Evolutionary conservation across 2,888 invertebrate genomes (phyloP), one percentile per base, ranked within the genome.

Genomic region (Adelphocoris suturalis): DNA sequence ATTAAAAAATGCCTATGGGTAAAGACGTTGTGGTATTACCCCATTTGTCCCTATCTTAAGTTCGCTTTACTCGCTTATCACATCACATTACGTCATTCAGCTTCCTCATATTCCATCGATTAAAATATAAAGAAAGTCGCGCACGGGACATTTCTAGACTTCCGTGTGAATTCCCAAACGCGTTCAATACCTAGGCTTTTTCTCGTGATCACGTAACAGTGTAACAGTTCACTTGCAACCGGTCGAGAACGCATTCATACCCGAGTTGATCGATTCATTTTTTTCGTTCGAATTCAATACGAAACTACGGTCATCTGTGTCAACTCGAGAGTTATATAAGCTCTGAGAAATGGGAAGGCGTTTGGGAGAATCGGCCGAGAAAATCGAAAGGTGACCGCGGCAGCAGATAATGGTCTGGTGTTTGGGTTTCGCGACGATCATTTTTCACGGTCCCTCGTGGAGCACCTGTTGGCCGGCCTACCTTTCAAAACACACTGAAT

Each of bases 401-500:
- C 37, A n/a, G 19, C 37, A 46, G 47, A 78, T 78, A 78, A 78
- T 78, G 78, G 78, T n/a, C 37, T 78, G 19, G 78, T 78, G 78
- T 78, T 78, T 76, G 28, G 13, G 28, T 27, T 78, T 78, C 37
- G 28, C 28, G 28, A 28, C 14, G 68, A 68, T 23, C 23, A 68
- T 68, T 78, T 78, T 78, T 78, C 78, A 78, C 78, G 78, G 78
- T 46, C 9, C 68, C 68, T 68, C 68, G 19, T 68, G 68, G 61
- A 68, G 68, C 68, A 68, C 68, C 68, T 68, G 68, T 23, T 68
- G 68, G 23, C 68, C 68, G 68, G 68, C 23, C n/a, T 68, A 68
- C 19, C 68, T 68, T 68, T 68, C 68, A 68, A 68, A 68, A 68
- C 68, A 68, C 68, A 23, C 68, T 23, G 68, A 68, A 68, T 68